Conservation (phyloP, 2,113 vertebrate species). For the Rutilus rutilus region DNA sequence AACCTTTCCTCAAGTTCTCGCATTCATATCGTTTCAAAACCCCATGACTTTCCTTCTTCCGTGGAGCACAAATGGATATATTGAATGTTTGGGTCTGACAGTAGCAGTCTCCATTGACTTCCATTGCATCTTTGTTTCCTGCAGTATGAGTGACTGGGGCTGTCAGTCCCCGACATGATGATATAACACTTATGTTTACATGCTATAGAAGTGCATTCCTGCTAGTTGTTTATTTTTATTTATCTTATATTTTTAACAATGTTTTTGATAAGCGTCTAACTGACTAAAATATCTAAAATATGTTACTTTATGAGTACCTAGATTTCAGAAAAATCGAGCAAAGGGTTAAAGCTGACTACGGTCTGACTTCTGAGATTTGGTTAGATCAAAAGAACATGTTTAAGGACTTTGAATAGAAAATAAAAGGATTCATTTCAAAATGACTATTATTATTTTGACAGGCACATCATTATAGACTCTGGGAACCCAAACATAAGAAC, state of each 20-base stretch:
- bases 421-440: background rate
- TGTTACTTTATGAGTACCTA: background rate
- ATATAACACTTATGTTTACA: background rate
- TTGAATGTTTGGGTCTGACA: background rate
- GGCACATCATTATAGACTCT: background rate
- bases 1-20: background rate
- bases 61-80: background rate
- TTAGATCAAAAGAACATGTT: background rate
- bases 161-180: background rate
- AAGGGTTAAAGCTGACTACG: background rate
- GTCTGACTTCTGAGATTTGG: background rate
- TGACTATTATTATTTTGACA: slow-evolving; percentile 5
- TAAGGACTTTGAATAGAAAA: background rate
- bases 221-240: background rate
- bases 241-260: background rate
- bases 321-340: background rate
- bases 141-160: background rate
- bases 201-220: background rate
- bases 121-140: background rate
- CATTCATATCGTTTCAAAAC: background rate
- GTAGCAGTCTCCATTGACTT: background rate
- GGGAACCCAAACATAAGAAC: background rate
- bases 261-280: background rate
- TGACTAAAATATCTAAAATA: background rate
- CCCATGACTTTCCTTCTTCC: background rate